A percentile compares a stretch with the other conserved stretches of the same genome.
Evolutionary conservation across 2,797 vertebrate genomes (phyloP).

Genomic region (Pantherophis vulpinus): DNA sequence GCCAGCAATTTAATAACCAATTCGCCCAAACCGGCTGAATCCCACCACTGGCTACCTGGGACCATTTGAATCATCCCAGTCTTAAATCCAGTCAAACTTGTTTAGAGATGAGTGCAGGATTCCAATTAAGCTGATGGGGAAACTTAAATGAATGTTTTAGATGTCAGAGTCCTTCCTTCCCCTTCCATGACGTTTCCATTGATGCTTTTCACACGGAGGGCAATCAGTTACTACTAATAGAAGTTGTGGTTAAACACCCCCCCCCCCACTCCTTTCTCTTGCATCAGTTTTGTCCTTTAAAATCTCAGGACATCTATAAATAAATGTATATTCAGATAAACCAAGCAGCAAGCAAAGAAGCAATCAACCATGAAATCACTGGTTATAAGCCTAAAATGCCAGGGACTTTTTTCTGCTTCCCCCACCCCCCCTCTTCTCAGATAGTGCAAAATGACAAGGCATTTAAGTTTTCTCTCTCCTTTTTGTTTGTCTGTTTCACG

Average conservation of each 20-base stretch:
- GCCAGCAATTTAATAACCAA: no score
- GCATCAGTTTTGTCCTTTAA: slow-evolving; percentile 17
- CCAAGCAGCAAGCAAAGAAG: slow-evolving; percentile 8
- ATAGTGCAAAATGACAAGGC: slow-evolving; percentile 34
- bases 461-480: slow-evolving; percentile 23
- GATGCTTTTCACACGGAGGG: background rate
- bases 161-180: background rate
- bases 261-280: background rate
- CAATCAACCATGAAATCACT: slow-evolving; percentile 13
- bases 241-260: background rate
- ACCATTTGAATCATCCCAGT: background rate
- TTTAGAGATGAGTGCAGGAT: background rate
- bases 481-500: slow-evolving; percentile 49
- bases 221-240: background rate
- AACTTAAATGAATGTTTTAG: background rate
- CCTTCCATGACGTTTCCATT: background rate
- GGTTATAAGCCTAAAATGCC: background rate
- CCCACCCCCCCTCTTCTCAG: slow-evolving; percentile 26
- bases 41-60: no score
- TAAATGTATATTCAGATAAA: slow-evolving; percentile 35
- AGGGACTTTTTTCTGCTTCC: background rate
- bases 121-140: background rate
- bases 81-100: background rate
- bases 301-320: slow-evolving; percentile 24
- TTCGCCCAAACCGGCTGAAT: no score